A percentile compares a stretch with the other conserved stretches of the same genome.
phyloP scores from a whole-genome alignment of 1,140 invertebrate genomes.

The Leptestheria dahalacensis region DNA sequence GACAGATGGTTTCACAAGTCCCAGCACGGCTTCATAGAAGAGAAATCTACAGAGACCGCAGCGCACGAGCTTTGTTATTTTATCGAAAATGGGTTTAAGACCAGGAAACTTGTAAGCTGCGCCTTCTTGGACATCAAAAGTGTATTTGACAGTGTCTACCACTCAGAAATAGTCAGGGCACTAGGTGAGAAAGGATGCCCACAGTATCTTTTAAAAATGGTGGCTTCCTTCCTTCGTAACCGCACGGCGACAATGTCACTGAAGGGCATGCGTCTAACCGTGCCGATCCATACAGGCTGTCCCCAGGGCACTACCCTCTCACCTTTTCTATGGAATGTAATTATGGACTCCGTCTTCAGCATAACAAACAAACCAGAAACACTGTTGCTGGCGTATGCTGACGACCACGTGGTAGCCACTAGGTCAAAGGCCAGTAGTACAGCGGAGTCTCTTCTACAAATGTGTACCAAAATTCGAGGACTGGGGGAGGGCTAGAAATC shows the following conservation, averaged over 20 bases:
- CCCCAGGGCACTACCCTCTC: background rate
- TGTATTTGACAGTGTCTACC: background rate
- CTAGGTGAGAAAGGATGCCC: background rate
- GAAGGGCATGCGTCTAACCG: too few relatives aligned
- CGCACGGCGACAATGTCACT: too few relatives aligned
- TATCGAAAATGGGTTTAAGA: slow-evolving; percentile 1
- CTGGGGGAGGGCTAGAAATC: background rate
- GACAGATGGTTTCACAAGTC: too few relatives aligned
- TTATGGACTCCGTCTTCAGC: background rate
- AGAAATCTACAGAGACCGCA: background rate
- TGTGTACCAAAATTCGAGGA: too few relatives aligned
- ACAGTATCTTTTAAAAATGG: background rate
- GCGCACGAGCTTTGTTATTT: background rate
- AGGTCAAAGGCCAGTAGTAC: background rate
- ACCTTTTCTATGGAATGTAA: background rate
- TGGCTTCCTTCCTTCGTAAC: too few relatives aligned
- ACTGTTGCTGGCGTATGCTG: background rate
- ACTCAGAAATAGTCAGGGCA: background rate
- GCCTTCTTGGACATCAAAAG: slow-evolving; percentile 2
- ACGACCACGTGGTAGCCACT: background rate
- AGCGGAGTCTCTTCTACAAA: background rate
- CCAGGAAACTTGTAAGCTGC: background rate
- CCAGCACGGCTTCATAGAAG: too few relatives aligned
- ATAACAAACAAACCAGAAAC: background rate
- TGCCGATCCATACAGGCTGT: too few relatives aligned